Percentiles rank a stretch among this genome's conserved stretches.
phyloP scores from a whole-genome alignment of 2,888 invertebrate species.

The Synergus japonicus region DNA sequence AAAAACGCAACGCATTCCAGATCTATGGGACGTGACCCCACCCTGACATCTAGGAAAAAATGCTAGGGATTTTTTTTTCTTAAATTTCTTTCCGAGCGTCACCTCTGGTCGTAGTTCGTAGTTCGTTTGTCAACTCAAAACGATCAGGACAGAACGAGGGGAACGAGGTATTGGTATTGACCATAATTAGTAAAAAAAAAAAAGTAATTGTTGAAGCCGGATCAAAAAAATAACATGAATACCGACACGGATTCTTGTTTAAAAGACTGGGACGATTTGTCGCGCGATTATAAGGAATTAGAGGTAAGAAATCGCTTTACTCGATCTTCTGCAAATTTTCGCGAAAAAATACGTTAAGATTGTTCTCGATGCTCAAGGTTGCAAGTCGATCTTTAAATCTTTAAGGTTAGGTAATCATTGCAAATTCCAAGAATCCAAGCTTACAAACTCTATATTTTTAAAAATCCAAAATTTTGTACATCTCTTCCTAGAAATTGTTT shows the following conservation, averaged over 20 bases:
- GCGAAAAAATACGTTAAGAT: background rate
- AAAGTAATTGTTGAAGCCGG: background rate
- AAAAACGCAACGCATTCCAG: no score
- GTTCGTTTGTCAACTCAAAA: no score
- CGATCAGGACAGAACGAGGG: no score
- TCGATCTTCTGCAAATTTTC: background rate
- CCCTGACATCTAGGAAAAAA: no score
- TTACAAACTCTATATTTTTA: background rate
- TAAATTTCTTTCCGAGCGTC: no score
- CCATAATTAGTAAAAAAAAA: background rate
- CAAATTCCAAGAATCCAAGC: background rate
- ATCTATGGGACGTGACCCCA: no score
- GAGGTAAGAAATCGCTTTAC: slow-evolving; percentile 85
- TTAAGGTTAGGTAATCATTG: background rate
- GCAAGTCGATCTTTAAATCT: background rate
- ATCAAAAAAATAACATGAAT: slow-evolving; percentile 77
- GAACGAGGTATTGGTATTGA: background rate
- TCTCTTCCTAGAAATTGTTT: background rate
- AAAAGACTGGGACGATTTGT: slow-evolving; percentile 90
- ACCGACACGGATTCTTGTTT: slow-evolving; percentile 80
- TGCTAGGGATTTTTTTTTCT: no score
- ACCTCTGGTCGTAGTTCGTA: no score
- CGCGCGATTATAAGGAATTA: slow-evolving; percentile 87
- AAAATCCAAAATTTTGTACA: background rate
- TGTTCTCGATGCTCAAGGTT: background rate